These are phyloP conservation scores for Gnatocerus cornutus DNA, from an alignment of 2,888 invertebrate species.

Conservation along the genomic window DNA sequence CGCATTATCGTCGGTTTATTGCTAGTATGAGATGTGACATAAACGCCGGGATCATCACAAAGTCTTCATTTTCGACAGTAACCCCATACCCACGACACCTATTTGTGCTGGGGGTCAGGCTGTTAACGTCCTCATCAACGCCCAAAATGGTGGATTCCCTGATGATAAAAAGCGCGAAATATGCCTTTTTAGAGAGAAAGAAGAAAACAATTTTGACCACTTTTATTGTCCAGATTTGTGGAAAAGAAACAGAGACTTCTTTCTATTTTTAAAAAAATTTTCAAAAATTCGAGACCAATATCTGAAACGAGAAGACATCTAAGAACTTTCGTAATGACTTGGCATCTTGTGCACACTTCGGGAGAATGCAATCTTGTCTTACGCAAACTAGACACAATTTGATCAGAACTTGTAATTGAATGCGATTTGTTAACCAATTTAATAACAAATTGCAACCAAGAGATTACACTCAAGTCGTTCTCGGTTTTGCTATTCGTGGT, in stretches of 20 bases:
- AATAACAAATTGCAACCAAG: background rate
- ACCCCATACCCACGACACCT: background rate
- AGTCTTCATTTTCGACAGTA: constrained; percentile 20
- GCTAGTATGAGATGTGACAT: constrained; percentile 29
- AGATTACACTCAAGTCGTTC: background rate
- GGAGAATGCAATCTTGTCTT: no score
- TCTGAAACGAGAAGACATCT: no score
- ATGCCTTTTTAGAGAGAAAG: background rate
- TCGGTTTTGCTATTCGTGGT: background rate
- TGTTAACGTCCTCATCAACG: constrained; percentile 1
- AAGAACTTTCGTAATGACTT: no score
- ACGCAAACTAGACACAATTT: no score
- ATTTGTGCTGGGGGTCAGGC: background rate
- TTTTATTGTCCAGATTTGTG: no score
- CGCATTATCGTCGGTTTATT: constrained; percentile 34
- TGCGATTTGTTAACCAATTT: background rate
- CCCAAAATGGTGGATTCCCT: background rate
- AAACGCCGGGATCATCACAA: constrained; percentile 12
- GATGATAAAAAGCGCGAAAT: background rate
- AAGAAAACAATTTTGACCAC: no score
- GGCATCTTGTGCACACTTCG: no score
- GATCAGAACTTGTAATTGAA: background rate
- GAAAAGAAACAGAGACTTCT: no score
- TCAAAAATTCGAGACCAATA: no score
- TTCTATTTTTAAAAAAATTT: no score